A percentile compares a stretch with the other conserved stretches of the same genome.
Evolutionary conservation across 2,113 vertebrate species (phyloP).

Genomic region (Isurus oxyrinchus): DNA sequence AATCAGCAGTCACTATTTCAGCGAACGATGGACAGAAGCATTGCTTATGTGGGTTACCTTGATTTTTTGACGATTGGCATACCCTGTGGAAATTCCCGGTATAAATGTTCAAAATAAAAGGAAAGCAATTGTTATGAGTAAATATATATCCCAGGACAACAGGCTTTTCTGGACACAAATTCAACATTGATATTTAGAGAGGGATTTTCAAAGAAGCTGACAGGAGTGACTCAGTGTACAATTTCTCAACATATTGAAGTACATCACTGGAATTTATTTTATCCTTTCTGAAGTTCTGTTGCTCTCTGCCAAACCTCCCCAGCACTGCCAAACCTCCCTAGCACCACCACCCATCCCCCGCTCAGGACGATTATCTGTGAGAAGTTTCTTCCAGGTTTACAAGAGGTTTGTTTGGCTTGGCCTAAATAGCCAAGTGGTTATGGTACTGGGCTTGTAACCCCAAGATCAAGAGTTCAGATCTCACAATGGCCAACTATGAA

Average conservation of each 20-base stretch:
- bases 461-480: too few relatives aligned
- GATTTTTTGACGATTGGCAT: neutral
- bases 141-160: neutral
- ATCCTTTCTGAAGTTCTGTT: neutral
- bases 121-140: neutral
- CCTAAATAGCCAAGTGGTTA: too few relatives aligned
- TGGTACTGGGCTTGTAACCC: too few relatives aligned
- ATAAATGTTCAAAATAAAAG: neutral
- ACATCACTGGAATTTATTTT: neutral
- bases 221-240: neutral
- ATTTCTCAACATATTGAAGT: neutral
- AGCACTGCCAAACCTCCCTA: too few relatives aligned
- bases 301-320: too few relatives aligned
- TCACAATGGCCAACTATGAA: too few relatives aligned
- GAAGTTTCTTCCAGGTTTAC: neutral
- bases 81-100: neutral
- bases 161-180: neutral
- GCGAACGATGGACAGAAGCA: neutral
- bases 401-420: neutral
- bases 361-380: neutral
- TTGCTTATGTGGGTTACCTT: neutral
- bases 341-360: neutral
- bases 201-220: neutral
- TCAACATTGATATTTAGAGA: neutral
- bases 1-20: neutral